phyloP scores from a whole-genome alignment of 2,113 vertebrate species.

The Dascyllus trimaculatus region DNA sequence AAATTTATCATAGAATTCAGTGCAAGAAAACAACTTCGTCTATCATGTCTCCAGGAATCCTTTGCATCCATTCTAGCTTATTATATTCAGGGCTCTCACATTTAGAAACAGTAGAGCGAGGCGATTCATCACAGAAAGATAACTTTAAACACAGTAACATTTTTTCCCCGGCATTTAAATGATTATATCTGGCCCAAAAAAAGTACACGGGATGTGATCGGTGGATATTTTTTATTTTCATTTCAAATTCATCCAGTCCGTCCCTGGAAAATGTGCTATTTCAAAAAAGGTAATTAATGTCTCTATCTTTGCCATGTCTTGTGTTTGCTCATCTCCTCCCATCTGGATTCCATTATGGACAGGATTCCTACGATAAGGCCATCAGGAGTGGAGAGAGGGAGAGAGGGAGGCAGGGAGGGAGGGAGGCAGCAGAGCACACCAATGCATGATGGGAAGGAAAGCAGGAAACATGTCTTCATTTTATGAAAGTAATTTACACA shows the following conservation, averaged over 20 bases:
- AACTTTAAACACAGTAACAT: constrained; percentile 33
- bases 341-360: constrained; percentile 77
- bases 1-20: not conserved
- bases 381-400: constrained; percentile 22
- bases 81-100: not conserved
- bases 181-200: constrained; percentile 4
- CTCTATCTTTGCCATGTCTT: constrained; percentile 62
- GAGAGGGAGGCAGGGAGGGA: constrained; percentile 20
- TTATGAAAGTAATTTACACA: constrained; percentile 7
- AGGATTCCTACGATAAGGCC: constrained; percentile 75
- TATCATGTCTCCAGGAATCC: constrained; percentile 11
- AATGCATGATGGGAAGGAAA: constrained; percentile 22
- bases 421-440: not conserved
- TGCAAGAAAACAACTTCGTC: constrained; percentile 6
- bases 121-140: constrained; percentile 30
- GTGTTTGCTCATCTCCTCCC: constrained; percentile 72
- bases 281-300: constrained; percentile 72
- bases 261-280: constrained; percentile 53
- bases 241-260: constrained; percentile 55
- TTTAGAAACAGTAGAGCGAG: constrained; percentile 12
- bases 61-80: constrained; percentile 10
- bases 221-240: constrained; percentile 50
- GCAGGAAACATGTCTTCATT: constrained; percentile 30
- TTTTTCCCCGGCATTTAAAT: constrained; percentile 29
- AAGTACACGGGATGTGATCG: not conserved